Evolutionary conservation across 2,113 vertebrate genomes (phyloP).

Genomic region (Chaetodon trifascialis): DNA sequence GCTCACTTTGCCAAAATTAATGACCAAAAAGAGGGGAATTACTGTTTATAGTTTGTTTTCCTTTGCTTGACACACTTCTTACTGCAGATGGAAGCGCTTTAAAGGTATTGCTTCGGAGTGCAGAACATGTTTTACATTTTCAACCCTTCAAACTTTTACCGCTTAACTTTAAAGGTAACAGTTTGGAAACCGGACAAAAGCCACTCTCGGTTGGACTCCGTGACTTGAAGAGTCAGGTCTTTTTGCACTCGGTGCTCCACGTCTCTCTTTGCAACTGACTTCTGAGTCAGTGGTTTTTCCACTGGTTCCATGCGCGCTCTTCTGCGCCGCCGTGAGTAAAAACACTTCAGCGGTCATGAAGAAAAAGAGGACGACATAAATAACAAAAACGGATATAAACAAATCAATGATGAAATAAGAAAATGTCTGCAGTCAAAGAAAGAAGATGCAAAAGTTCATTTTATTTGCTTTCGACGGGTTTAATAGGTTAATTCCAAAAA

Average conservation of each 20-base stretch:
- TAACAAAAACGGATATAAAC: background rate
- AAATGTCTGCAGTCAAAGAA: conserved; percentile 1
- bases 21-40: conserved; percentile 57
- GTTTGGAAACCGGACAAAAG: conserved; percentile 20
- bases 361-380: background rate
- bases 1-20: conserved; percentile 71
- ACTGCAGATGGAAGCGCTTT: background rate
- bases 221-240: conserved; percentile 51
- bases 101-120: background rate
- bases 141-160: background rate
- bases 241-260: conserved; percentile 53
- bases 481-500: conserved; percentile 53
- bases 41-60: conserved; percentile 64
- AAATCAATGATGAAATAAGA: background rate
- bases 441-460: conserved; percentile 49
- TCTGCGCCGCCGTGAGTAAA: background rate
- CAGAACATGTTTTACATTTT: background rate
- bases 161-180: background rate
- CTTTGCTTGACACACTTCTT: conserved; percentile 42
- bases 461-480: conserved; percentile 61
- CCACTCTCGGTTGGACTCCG: conserved; percentile 29
- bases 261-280: conserved; percentile 1
- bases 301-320: background rate
- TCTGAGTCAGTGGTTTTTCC: background rate
- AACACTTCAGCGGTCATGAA: background rate